phyloP scores from a whole-genome alignment of 2,888 invertebrate species.

The Diachrysia chrysitis region DNA sequence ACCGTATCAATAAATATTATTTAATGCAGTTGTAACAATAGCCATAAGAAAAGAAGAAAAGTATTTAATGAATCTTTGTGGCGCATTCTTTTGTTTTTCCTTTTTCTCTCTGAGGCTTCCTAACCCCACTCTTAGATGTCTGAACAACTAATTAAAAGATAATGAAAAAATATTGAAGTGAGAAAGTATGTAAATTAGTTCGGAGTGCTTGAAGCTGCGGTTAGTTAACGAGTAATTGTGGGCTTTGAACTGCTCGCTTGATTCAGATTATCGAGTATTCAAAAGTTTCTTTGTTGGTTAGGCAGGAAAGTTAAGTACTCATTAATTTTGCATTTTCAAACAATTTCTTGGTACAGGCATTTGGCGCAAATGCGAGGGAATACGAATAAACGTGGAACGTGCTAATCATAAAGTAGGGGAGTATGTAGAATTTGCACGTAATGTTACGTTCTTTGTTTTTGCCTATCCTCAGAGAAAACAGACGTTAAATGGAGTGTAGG shows the following conservation, averaged over 20 bases:
- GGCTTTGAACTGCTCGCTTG: conserved; percentile 43
- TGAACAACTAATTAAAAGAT: conserved; percentile 79
- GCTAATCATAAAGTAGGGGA: conserved; percentile 1
- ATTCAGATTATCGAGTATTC: conserved; percentile 39
- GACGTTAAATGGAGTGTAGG: neutral
- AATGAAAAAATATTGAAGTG: conserved; percentile 76
- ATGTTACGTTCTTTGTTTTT: conserved; percentile 4
- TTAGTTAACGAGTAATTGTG: conserved; percentile 55
- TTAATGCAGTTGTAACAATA: conserved; percentile 57
- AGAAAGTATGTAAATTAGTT: conserved; percentile 79
- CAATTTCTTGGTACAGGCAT: neutral
- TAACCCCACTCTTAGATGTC: conserved; percentile 65
- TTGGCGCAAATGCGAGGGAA: conserved; percentile 1
- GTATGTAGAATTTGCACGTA: neutral
- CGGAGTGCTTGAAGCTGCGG: conserved; percentile 53
- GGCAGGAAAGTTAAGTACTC: neutral
- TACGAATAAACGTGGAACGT: conserved; percentile 6
- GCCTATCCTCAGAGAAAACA: neutral
- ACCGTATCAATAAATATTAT: conserved; percentile 65
- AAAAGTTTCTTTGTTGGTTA: conserved; percentile 16
- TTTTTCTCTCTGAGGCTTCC: conserved; percentile 46
- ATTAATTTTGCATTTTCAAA: conserved; percentile 4
- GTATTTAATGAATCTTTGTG: conserved; percentile 61
- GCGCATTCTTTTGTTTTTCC: conserved; percentile 39
- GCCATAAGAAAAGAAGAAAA: conserved; percentile 28